Base-by-base conservation (phyloP, 1,140 invertebrate genomes). In the Brachionus rotundiformis region DNA sequence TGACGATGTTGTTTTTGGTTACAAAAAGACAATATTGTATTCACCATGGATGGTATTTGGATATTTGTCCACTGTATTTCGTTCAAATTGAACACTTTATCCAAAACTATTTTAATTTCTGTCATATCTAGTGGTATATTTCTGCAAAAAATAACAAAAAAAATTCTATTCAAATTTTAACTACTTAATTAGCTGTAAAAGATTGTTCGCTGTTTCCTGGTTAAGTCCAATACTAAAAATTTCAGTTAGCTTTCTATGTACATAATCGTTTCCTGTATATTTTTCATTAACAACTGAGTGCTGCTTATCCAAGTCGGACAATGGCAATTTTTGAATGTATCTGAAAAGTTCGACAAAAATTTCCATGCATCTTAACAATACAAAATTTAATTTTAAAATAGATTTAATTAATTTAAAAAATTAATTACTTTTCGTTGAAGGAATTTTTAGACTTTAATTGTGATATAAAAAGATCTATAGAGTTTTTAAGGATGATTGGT, bases 1-100 rank as follows among this genome's bases (percentile, higher is more conserved):
- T 54, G 23, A 79, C 76, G 47, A 36, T 54, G 49, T 33, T 63
- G 76, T 36, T 79, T 79, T 79, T 36, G 39, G 13, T 2, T 59
- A 23, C 29, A 39, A 63, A 79, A 63, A 10, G 76, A 59, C 36
- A 79, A 79, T 8, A 63, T n/a, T 41, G 25, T 25, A 33, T 41
- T 54, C 13, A 79, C 31, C 25, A 79, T 25, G 0, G 29, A 19
- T 2, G 76, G 76, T 39, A 79, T 63, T 25, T 79, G 76, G 23
- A 79, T 59, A 25, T 79, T 63, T 19, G 47, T 19, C 76, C 76
- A 79, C 6, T 31, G 3, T 7, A 79, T 79, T 61, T 54, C 76
- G 11, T 54, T 39, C 2, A 79, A 36, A 59, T 79, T 41, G n/a
- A 79, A 31, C 76, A 79, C 23, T 63, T 79, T 79, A 23, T 59